A percentile compares a stretch with the other conserved stretches of the same genome.
These are phyloP conservation scores for Rafetus swinhoei DNA, from an alignment of 2,113 vertebrate species.

Conservation along the genomic window DNA sequence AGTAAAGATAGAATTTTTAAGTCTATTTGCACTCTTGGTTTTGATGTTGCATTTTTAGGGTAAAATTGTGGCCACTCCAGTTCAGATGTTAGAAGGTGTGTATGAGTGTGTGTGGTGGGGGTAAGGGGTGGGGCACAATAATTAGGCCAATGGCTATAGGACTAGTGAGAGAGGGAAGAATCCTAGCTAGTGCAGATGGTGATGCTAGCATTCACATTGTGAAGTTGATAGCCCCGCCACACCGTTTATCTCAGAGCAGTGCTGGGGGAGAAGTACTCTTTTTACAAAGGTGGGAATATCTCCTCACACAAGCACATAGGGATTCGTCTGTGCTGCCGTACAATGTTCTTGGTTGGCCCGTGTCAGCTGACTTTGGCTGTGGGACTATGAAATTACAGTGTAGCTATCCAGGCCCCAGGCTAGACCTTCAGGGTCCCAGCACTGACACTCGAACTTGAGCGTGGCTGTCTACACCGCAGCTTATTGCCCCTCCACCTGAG, in stretches of 20 bases:
- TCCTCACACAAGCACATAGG: background rate
- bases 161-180: background rate
- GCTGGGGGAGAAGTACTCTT: background rate
- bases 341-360: background rate
- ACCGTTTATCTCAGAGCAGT: background rate
- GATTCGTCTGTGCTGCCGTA: background rate
- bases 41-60: slow-evolving; percentile 4
- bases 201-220: background rate
- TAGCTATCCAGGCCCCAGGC: background rate
- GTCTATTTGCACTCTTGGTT: background rate
- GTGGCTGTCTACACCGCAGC: background rate
- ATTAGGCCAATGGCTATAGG: background rate
- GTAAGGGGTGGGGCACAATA: fast-evolving
- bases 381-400: background rate
- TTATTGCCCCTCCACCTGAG: background rate
- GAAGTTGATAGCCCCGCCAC: background rate
- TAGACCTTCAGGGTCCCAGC: background rate
- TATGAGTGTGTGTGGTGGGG: background rate
- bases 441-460: background rate
- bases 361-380: background rate
- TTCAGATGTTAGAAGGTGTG: background rate
- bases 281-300: background rate
- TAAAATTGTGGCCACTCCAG: background rate
- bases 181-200: background rate
- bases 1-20: slow-evolving; percentile 13